Conservation (phyloP, 2,888 invertebrate genomes). For the Pollenia amentaria region DNA sequence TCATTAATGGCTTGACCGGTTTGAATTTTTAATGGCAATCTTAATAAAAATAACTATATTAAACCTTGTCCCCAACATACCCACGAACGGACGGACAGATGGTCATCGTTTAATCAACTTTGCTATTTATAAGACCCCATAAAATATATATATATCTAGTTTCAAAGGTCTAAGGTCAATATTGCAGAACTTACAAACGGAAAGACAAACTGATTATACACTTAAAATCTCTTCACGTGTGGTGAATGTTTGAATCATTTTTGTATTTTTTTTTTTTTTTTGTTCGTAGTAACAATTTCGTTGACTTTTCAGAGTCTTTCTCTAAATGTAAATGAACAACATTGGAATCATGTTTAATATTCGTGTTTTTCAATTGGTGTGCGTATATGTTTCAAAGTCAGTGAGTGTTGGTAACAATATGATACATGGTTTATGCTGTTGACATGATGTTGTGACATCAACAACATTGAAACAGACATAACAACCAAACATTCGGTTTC, state of each 20-base stretch:
- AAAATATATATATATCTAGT: too few species aligned
- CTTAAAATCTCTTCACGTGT: too few species aligned
- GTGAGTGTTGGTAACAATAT: constrained; percentile 47
- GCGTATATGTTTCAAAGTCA: neutral
- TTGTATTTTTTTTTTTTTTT: neutral
- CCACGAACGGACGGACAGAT: too few species aligned
- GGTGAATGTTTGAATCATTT: neutral
- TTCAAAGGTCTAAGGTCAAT: too few species aligned
- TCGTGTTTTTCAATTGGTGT: neutral
- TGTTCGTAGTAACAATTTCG: constrained; percentile 1
- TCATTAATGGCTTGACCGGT: too few species aligned
- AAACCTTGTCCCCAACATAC: too few species aligned
- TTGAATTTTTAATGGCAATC: too few species aligned
- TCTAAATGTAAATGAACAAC: neutral
- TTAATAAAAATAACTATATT: too few species aligned
- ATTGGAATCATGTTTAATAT: neutral
- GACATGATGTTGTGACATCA: constrained; percentile 69
- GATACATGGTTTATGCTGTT: constrained; percentile 67
- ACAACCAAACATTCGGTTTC: constrained; percentile 35
- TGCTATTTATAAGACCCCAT: too few species aligned
- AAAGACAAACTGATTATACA: too few species aligned
- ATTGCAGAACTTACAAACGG: too few species aligned
- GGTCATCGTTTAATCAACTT: too few species aligned
- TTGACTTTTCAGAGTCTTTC: neutral
- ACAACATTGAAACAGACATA: constrained; percentile 55